These are phyloP conservation scores for Oligia latruncula DNA, from an alignment of 2,888 invertebrate species.

Conservation along the genomic window DNA sequence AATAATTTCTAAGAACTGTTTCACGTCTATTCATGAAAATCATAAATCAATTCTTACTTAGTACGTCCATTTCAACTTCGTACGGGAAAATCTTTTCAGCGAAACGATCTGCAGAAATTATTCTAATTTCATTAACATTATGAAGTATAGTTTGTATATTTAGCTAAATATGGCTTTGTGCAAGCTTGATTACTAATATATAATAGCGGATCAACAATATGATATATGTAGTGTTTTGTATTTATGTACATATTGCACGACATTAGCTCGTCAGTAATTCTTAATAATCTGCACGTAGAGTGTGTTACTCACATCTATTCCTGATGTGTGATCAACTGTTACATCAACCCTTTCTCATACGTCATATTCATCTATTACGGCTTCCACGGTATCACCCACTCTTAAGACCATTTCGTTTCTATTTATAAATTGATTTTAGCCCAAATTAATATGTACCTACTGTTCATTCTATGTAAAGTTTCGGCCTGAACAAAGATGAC, in stretches of 20 bases:
- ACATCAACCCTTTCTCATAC: slow-evolving; percentile 39
- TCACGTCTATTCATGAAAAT: neutral
- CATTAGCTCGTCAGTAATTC: slow-evolving; percentile 21
- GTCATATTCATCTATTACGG: slow-evolving; percentile 15
- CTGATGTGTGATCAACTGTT: slow-evolving; percentile 35
- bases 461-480: slow-evolving; percentile 37
- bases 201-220: slow-evolving; percentile 16
- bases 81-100: slow-evolving; percentile 31
- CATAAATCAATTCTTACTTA: slow-evolving; percentile 20
- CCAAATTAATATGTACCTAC: slow-evolving; percentile 34
- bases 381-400: slow-evolving; percentile 25
- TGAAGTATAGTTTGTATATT: slow-evolving; percentile 15
- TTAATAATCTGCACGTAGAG: slow-evolving; percentile 46
- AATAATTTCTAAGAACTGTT: slow-evolving; percentile 21
- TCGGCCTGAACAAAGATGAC: slow-evolving; percentile 51
- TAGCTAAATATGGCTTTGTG: slow-evolving; percentile 34
- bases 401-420: slow-evolving; percentile 25
- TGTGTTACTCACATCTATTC: slow-evolving; percentile 52
- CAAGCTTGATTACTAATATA: slow-evolving; percentile 51
- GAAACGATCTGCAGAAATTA: slow-evolving; percentile 30
- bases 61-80: slow-evolving; percentile 8
- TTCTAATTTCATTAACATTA: slow-evolving; percentile 15
- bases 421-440: slow-evolving; percentile 35
- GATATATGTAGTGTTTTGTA: slow-evolving; percentile 1
- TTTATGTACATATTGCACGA: slow-evolving; percentile 43